Base-by-base conservation (phyloP, 2,888 invertebrate species). In the Agrotis segetum region DNA sequence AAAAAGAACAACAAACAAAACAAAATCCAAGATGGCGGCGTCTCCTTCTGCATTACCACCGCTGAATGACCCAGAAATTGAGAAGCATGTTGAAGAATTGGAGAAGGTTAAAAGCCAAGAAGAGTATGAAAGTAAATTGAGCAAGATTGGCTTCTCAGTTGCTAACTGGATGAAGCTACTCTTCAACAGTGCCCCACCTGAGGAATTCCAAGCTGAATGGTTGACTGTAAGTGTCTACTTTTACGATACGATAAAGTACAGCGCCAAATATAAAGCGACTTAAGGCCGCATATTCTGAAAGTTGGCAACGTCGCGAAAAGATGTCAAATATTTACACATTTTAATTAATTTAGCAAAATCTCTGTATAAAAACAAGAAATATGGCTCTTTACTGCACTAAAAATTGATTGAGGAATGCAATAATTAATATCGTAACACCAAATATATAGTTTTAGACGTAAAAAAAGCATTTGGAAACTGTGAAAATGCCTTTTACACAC, bases 151-250 rank as follows among this genome's bases (percentile, higher is more conserved):
- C 0, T 89, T 88, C 52, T 89, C 93, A 0, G 83, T 95, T 0
- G 84, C 91, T 0, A 90, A 85, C 17, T 94, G 95, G 94, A 94
- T 96, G 94, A 93, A 92, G 55, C 68, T 88, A 2, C 65, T 96
- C 0, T 95, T 96, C 71, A 95, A 94, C 71, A 91, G 49, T 3
- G 49, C 67, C 2, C 59, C 59, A 1, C 34, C 65, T 1, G 90
- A 92, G 55, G 91, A 91, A 6, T 95, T 95, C 24, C 90, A 91
- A 17, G 92, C 96, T 0, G 92, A 90, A n/a, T 93, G 94, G 94
- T 83, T 94, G 70, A 91, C 91, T 65, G 96, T 95, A 87, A 94
- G 96, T 83, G 17, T 44, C 55, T 24, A 29, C 5, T 24, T 21
- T 50, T 9, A 9, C 2, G n/a, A 1, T 24, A 2, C 2, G 24